phyloP scores from a whole-genome alignment of 1,140 invertebrate species.

The Heterodera carotae region DNA sequence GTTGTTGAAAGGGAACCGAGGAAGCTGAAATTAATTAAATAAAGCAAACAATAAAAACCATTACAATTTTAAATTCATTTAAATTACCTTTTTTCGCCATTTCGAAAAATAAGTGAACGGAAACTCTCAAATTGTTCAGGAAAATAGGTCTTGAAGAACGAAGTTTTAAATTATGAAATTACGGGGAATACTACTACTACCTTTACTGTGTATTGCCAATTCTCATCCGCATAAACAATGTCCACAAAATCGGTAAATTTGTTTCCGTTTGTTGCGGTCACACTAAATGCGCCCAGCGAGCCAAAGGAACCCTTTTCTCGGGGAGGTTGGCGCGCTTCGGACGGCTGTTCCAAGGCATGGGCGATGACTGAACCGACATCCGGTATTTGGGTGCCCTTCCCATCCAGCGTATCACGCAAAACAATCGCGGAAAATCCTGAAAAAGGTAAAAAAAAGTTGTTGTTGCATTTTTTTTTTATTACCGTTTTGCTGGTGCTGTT shows the following conservation, averaged over 20 bases:
- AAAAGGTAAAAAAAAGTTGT: background rate
- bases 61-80: background rate
- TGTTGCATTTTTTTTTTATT: background rate
- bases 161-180: background rate
- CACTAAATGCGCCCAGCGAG: slow-evolving; percentile 28
- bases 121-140: slow-evolving; percentile 81
- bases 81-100: slow-evolving; percentile 67
- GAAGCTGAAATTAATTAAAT: slow-evolving; percentile 57
- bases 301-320: background rate
- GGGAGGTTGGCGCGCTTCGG: background rate
- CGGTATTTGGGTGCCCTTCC: slow-evolving; percentile 60
- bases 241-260: slow-evolving; percentile 39
- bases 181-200: slow-evolving; percentile 33
- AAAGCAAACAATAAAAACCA: background rate
- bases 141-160: slow-evolving; percentile 74
- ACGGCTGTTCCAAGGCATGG: slow-evolving; percentile 72
- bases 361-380: slow-evolving; percentile 88
- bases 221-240: slow-evolving; percentile 55
- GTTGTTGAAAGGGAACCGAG: slow-evolving; percentile 83
- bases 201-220: slow-evolving; percentile 60
- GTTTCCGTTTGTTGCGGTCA: slow-evolving; percentile 22
- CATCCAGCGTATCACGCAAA: slow-evolving; percentile 46
- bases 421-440: slow-evolving; percentile 2
- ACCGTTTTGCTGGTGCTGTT: slow-evolving; percentile 4
- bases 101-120: slow-evolving; percentile 74